Base-by-base conservation (phyloP, 2,888 invertebrate species). In the Lasioglossum marginatum region DNA sequence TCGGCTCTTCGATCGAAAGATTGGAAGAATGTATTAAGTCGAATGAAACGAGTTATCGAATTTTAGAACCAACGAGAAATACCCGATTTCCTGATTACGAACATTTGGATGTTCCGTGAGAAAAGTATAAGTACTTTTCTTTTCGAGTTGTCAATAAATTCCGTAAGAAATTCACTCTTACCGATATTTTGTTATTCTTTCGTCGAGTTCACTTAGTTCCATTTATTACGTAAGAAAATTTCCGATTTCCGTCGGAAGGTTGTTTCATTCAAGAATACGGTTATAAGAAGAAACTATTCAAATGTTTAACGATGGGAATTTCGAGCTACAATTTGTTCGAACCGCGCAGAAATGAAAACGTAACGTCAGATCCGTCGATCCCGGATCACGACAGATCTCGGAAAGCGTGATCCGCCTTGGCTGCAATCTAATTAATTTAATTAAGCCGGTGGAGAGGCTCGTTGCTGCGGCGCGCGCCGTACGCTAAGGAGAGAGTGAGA, bases 391-490 rank as follows among this genome's bases (percentile, higher is more conserved):
- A 80, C 84, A 70, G 84, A 88, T 90, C 85, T 71, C 83, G 79
- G 76, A 80, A 79, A 82, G 87, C 88, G 87, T 88, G 92, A 90
- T 92, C 89, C 90, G 91, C 90, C 86, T 89, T 85, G 88, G 85
- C 86, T 89, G 89, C 92, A 90, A 92, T 93, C 91, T 94, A 94
- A 94, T 94, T 93, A 94, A 94, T 93, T 93, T 93, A 93, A 94
- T 94, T 94, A 93, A 94, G 91, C 88, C 88, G 91, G 85, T 85
- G 89, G 86, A 90, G 88, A 87, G 89, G 19, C 87, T 89, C 82
- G 88, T 88, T 91, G 90, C 45, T 63, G 85, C 75, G 78, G 84
- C 82, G 82, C 85, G 77, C 89, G 87, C 79, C 81, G 45, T 73
- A 78, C 77, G 72, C 68, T 19, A 4, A 12, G 52, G 78, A 66